Base-by-base conservation (phyloP, 2,797 vertebrate species). In the Crossoptilon crossoptilon region DNA sequence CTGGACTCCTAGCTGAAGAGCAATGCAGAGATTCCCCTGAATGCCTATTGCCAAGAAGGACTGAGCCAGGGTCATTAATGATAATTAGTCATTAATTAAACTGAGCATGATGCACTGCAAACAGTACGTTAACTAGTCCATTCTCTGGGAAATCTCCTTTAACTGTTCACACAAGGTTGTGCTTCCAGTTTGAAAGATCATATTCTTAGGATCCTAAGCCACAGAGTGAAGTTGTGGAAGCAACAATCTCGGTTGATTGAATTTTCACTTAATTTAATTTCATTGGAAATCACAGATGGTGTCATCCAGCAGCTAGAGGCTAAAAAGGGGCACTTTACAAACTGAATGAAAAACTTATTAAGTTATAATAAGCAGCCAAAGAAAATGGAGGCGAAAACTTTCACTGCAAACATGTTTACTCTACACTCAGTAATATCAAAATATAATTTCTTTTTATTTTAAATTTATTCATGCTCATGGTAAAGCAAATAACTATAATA, bases 231-330 rank as follows among this genome's bases (percentile, higher is more conserved):
- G 95, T 96, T 96, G 95, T 91, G 94, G 95, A 95, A 94, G 85
- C 94, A 97, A 97, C 94, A 95, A 92, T 96, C 87, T 97, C 66
- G 90, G 94, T 80, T 97, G 96, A 97, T 97, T 97, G 94, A 97
- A 98, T 98, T 97, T 96, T 95, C 96, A 93, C 94, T 97, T 98
- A 97, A 98, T 97, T 97, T 97, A 96, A 98, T 98, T 98, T 96
- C 84, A 96, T 48, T 95, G 96, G 86, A 96, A 97, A 97, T 97
- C 97, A 95, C 98, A 98, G 97, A 97, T 98, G 97, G 97, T 97
- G 96, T 97, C 96, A 96, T 83, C 82, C 90, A 96, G 95, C 53
- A 95, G 96, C 94, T 95, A 97, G 94, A 96, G 97, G 97, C 97
- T 97, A 97, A 97, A 97, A 97, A 97, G 93, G 96, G 95, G 90